Evolutionary conservation across 2,797 vertebrate genomes (phyloP).

Genomic region (Hippopotamyrus pictus): DNA sequence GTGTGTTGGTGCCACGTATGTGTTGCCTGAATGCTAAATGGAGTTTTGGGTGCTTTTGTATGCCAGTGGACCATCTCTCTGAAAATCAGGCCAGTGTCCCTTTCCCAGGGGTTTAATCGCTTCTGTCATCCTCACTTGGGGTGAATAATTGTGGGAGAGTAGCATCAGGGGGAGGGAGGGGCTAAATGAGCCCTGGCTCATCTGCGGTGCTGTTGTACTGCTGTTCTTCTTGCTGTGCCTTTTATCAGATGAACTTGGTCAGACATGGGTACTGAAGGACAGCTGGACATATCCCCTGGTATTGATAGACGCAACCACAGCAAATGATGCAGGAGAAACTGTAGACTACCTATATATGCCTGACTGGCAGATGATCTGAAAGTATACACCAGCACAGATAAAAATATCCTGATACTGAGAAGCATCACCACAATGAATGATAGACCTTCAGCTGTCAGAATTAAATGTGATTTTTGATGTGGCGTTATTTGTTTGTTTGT

Average conservation of each 20-base stretch:
- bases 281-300: background rate
- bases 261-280: background rate
- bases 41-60: background rate
- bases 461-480: background rate
- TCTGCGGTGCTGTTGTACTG: background rate
- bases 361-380: background rate
- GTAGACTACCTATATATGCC: background rate
- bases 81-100: constrained; percentile 15
- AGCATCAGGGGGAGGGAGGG: background rate
- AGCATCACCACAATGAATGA: background rate
- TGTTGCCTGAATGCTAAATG: background rate
- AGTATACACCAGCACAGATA: background rate
- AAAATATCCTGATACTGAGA: background rate
- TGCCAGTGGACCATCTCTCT: background rate
- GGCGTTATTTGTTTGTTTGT: background rate
- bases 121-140: background rate
- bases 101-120: background rate
- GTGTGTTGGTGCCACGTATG: background rate
- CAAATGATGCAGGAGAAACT: background rate
- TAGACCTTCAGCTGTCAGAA: background rate
- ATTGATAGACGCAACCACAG: background rate
- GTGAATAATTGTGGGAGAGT: background rate
- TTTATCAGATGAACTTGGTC: background rate
- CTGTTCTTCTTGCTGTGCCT: background rate
- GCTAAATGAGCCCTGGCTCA: background rate